These are phyloP conservation scores for Halcyon malimbica DNA, from an alignment of 2,113 vertebrate species.

Conservation along the genomic window DNA sequence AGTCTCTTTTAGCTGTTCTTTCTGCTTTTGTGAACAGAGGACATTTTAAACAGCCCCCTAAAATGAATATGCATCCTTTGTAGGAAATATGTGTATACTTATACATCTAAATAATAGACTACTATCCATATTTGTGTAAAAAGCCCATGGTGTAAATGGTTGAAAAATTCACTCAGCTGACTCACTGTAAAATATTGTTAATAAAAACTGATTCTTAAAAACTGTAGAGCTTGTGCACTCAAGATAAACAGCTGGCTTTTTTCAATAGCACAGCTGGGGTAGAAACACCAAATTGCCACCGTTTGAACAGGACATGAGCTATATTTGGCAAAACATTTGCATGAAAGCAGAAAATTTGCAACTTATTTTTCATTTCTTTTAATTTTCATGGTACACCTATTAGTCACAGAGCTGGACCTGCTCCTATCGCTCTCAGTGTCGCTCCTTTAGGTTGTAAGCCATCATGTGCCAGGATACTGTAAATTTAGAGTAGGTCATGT, in stretches of 20 bases:
- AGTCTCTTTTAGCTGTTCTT: not conserved
- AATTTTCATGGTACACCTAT: not conserved
- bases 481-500: not conserved
- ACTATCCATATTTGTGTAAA: not conserved
- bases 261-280: constrained; percentile 55
- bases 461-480: not conserved
- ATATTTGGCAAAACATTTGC: constrained; percentile 51
- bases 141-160: not conserved
- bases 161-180: constrained; percentile 32
- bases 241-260: constrained; percentile 42
- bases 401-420: not conserved
- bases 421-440: not conserved
- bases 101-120: not conserved
- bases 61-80: not conserved
- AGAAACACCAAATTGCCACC: constrained; percentile 15
- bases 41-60: not conserved
- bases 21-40: not conserved
- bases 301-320: constrained; percentile 32
- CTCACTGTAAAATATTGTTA: constrained; percentile 33
- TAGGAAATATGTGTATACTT: not conserved
- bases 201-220: constrained; percentile 33
- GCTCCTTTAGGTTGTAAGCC: not conserved
- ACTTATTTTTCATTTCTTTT: constrained; percentile 13
- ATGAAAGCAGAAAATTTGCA: constrained; percentile 43
- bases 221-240: constrained; percentile 1